phyloP scores from a whole-genome alignment of 2,888 invertebrate genomes.

The Amphiduros pacificus region DNA sequence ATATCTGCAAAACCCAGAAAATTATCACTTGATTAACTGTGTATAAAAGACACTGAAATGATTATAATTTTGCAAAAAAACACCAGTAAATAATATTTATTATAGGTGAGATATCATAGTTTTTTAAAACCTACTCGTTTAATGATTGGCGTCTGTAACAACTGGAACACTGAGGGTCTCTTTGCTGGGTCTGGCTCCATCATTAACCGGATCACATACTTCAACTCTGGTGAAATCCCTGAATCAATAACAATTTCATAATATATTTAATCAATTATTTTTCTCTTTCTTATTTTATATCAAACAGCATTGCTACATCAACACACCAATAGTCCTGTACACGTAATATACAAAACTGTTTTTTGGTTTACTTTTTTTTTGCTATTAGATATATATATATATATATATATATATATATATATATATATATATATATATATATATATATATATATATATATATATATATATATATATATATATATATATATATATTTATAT shows the following conservation, averaged over 20 bases:
- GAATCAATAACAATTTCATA: slow-evolving; percentile 14
- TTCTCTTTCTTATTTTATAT: no score
- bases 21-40: neutral
- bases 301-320: no score
- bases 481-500: no score
- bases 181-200: slow-evolving; percentile 63
- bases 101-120: neutral
- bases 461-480: no score
- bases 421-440: no score
- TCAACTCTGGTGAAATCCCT: slow-evolving; percentile 63
- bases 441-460: no score
- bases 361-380: no score
- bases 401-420: no score
- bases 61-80: neutral
- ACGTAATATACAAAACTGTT: neutral
- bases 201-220: slow-evolving; percentile 65
- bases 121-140: slow-evolving; percentile 37
- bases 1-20: slow-evolving; percentile 35
- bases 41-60: no score
- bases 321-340: no score
- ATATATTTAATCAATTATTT: no score
- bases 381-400: no score
- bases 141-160: slow-evolving; percentile 61
- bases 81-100: neutral
- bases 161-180: slow-evolving; percentile 65